Conservation (phyloP, 2,888 invertebrate genomes). For the Isoperla grammatica region DNA sequence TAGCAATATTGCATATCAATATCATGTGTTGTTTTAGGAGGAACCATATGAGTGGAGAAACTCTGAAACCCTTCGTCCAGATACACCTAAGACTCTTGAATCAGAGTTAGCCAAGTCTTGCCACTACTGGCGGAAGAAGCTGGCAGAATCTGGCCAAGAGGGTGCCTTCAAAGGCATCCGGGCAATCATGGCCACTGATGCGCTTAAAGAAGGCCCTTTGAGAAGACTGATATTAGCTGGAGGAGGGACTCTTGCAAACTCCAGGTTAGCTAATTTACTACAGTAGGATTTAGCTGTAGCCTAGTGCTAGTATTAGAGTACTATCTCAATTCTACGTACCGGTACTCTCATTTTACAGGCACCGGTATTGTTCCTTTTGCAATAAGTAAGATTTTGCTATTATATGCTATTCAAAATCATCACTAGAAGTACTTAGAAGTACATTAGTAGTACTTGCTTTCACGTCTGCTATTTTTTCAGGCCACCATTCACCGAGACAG, state of each 20-base stretch:
- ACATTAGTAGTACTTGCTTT: no score
- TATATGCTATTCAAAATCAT: no score
- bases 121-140: slow-evolving; percentile 54
- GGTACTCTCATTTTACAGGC: no score
- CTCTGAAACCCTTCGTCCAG: slow-evolving; percentile 41
- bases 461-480: slow-evolving; percentile 44
- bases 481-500: slow-evolving; percentile 49
- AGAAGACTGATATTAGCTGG: slow-evolving; percentile 70
- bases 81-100: no score
- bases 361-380: no score
- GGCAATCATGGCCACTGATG: slow-evolving; percentile 55
- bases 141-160: slow-evolving; percentile 41
- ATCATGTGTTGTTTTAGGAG: slow-evolving; percentile 59
- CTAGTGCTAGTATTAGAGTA: no score
- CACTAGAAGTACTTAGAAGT: no score
- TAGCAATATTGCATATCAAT: slow-evolving; percentile 52
- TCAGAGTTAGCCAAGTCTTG: slow-evolving; percentile 40
- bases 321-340: no score
- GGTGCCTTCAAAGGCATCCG: slow-evolving; percentile 49
- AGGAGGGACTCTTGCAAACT: slow-evolving; percentile 60
- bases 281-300: background rate
- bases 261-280: slow-evolving; percentile 46
- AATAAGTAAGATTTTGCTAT: no score
- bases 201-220: slow-evolving; percentile 55
- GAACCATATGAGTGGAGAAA: slow-evolving; percentile 84